Evolutionary conservation across 2,113 vertebrate species (phyloP).

Genomic region (Myiopsitta monachus): DNA sequence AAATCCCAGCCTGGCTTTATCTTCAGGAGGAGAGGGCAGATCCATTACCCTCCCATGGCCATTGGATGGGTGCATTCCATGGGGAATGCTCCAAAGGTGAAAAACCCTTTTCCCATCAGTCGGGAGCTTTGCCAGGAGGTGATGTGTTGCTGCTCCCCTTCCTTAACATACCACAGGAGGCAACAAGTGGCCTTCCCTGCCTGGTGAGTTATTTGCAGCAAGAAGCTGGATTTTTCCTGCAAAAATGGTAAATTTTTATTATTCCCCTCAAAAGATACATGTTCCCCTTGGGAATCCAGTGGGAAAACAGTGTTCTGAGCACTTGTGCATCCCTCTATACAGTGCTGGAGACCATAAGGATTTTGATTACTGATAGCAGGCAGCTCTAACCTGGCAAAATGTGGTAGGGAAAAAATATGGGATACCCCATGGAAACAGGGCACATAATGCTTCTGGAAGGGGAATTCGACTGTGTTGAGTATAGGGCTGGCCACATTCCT

Average conservation of each 20-base stretch:
- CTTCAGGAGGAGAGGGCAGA: not conserved
- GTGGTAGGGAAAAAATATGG: not conserved
- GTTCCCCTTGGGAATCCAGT: rapidly evolving
- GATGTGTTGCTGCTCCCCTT: rapidly evolving
- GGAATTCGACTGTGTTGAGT: rapidly evolving
- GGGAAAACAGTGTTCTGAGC: rapidly evolving
- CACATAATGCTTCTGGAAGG: not conserved
- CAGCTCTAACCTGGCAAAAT: rapidly evolving
- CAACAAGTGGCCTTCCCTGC: not conserved
- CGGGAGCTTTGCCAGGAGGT: not conserved
- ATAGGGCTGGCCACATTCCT: rapidly evolving
- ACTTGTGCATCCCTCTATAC: rapidly evolving
- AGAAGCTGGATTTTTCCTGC: not conserved
- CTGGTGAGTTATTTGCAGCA: not conserved
- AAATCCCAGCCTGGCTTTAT: not conserved
- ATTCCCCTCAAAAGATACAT: rapidly evolving
- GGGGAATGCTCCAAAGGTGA: not conserved
- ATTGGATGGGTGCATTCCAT: not conserved
- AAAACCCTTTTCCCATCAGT: not conserved
- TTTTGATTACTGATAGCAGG: not conserved
- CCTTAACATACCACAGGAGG: not conserved
- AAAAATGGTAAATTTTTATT: not conserved
- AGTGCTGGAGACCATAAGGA: rapidly evolving
- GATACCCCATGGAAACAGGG: rapidly evolving
- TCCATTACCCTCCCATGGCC: not conserved